Base-by-base conservation (phyloP, 2,113 vertebrate species). In the Gallinago jamesoni region DNA sequence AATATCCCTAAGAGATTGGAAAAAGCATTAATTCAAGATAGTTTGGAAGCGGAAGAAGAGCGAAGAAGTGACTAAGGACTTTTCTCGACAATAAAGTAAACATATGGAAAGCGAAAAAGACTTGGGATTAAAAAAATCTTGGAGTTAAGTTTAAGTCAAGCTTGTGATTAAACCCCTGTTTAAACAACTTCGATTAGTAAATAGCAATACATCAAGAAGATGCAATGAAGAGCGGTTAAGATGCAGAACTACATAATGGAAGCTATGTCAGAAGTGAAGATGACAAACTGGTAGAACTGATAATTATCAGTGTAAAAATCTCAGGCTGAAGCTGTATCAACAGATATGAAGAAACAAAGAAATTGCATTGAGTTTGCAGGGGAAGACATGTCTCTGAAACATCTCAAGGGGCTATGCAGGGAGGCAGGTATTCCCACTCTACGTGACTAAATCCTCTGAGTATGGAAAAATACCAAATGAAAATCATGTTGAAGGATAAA, bases 301-400 rank as follows among this genome's bases (percentile, higher is more conserved):
- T 66, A 84, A 93, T 75, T 66, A 94, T 66, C 78, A 31, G 24
- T 45, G 53, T 75, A 79, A 96, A 93, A 92, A 93, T 37, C 69
- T 75, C 45, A 33, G 35, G n/a, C 50, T 66, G 87, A 95, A 95
- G 53, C 27, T 82, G 8, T 66, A 62, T 73, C 53, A 89, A 64
- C 27, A 89, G 48, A 79, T 57, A 68, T 0, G 1, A 90, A 93
- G 59, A 76, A 25, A 66, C 15, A 59, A 7, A 95, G 60, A 92
- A 93, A 89, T 48, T 76, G n/a, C 76, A 78, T 13, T 0, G 0
- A 69, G 35, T 75, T 64, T 92, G 47, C 45, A 89, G 74, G 14
- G 64, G 60, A 94, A 95, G 55, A 75, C 31, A 90, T 1, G 2
- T 52, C 69, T 53, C 62, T 75, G 60, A 92, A 89, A 87, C 2